Conservation (phyloP, 2,113 vertebrate species). For the Caranx melampygus region DNA sequence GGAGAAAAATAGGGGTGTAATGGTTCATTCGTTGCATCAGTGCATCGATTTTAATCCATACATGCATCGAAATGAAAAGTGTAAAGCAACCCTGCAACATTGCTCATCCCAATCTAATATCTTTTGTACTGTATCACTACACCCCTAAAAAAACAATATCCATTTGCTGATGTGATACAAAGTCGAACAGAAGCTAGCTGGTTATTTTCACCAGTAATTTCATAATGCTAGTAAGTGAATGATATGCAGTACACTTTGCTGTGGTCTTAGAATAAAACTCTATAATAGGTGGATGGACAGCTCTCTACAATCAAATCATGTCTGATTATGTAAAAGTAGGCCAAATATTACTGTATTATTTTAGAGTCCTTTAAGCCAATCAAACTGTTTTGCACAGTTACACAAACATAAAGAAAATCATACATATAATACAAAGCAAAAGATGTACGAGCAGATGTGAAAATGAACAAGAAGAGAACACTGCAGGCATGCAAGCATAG, state of each 20-base stretch:
- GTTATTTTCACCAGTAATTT: neutral
- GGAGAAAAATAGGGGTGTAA: too few relatives aligned
- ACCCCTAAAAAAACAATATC: neutral
- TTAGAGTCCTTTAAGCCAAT: neutral
- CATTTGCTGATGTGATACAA: neutral
- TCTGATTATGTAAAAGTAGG: neutral
- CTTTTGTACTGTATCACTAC: too few relatives aligned
- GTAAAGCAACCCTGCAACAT: too few relatives aligned
- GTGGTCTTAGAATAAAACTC: neutral
- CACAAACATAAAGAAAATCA: neutral
- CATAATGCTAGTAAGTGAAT: neutral
- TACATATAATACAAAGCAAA: neutral
- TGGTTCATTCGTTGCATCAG: too few relatives aligned
- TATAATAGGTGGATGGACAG: neutral
- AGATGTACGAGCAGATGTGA: neutral
- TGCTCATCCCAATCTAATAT: too few relatives aligned
- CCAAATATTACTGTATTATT: neutral
- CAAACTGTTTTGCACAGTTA: neutral
- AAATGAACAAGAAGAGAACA: constrained; percentile 1
- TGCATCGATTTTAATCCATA: too few relatives aligned
- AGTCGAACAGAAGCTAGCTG: neutral
- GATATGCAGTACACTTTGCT: neutral
- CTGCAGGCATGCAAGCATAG: neutral
- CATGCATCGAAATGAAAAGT: too few relatives aligned
- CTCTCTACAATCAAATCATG: neutral